These are phyloP conservation scores for Poeciliopsis presidionis DNA, from an alignment of 2,797 vertebrate genomes.

Conservation along the genomic window DNA sequence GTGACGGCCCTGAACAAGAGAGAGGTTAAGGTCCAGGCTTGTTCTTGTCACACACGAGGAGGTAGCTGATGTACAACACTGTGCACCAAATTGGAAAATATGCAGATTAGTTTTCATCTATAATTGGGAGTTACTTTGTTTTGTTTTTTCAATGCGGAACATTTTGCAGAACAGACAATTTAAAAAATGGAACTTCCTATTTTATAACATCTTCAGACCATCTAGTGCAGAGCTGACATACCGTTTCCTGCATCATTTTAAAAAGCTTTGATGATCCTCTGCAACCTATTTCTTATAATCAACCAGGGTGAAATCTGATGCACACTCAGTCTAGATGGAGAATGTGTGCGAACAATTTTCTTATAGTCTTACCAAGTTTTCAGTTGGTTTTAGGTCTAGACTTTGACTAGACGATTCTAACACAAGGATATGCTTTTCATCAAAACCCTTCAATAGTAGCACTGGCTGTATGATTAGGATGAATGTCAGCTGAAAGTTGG, in stretches of 20 bases:
- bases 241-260: neutral
- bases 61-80: constrained; percentile 68
- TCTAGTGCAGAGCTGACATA: neutral
- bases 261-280: neutral
- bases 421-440: neutral
- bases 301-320: neutral
- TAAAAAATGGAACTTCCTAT: neutral
- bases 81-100: constrained; percentile 62
- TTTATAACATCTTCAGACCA: neutral
- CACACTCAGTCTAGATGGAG: neutral
- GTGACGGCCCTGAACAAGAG: constrained; percentile 59
- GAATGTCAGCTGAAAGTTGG: neutral
- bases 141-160: constrained; percentile 28
- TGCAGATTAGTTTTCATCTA: constrained; percentile 65
- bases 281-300: neutral
- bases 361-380: neutral
- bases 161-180: constrained; percentile 26
- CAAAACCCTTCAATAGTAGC: neutral
- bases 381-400: neutral
- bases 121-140: neutral
- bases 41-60: constrained; percentile 69
- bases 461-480: neutral
- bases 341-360: neutral
- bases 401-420: neutral
- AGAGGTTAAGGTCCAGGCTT: constrained; percentile 57